Evolutionary conservation across 2,797 vertebrate genomes (phyloP).

Genomic region (Xerus rutilus): DNA sequence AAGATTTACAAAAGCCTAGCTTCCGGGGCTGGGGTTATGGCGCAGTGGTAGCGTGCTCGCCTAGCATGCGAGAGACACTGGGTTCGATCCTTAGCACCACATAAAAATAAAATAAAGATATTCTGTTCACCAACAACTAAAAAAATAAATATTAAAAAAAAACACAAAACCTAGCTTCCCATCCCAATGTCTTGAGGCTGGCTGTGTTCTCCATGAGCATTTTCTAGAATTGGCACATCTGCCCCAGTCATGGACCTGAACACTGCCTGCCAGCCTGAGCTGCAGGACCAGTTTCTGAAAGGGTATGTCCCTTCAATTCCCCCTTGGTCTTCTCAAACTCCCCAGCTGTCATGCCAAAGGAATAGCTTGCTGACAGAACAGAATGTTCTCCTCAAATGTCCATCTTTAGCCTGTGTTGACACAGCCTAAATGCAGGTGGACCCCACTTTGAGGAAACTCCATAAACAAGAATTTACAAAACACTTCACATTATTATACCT

Average conservation of each 20-base stretch:
- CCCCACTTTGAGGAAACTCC: slow-evolving; percentile 7
- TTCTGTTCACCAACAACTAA: too few relatives aligned
- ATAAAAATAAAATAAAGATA: too few relatives aligned
- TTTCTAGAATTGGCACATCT: neutral
- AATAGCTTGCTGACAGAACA: slow-evolving; percentile 43
- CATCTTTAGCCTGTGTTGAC: slow-evolving; percentile 34
- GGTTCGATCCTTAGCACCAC: too few relatives aligned
- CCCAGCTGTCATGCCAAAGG: slow-evolving; percentile 2
- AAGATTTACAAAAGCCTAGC: neutral
- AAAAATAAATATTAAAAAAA: too few relatives aligned
- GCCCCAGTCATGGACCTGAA: neutral
- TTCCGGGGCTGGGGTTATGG: too few relatives aligned
- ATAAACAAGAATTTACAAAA: slow-evolving; percentile 51
- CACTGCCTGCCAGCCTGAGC: slow-evolving; percentile 14
- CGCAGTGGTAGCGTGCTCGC: too few relatives aligned
- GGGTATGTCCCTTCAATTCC: neutral
- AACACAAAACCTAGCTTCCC: neutral
- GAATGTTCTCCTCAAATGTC: neutral
- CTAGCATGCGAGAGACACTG: too few relatives aligned
- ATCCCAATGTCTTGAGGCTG: slow-evolving; percentile 5
- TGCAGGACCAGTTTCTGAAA: neutral
- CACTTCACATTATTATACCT: neutral
- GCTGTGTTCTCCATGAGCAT: neutral
- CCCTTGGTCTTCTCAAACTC: neutral
- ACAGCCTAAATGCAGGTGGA: neutral